Base-by-base conservation (phyloP, 2,797 vertebrate species). In the Botia almorhae region DNA sequence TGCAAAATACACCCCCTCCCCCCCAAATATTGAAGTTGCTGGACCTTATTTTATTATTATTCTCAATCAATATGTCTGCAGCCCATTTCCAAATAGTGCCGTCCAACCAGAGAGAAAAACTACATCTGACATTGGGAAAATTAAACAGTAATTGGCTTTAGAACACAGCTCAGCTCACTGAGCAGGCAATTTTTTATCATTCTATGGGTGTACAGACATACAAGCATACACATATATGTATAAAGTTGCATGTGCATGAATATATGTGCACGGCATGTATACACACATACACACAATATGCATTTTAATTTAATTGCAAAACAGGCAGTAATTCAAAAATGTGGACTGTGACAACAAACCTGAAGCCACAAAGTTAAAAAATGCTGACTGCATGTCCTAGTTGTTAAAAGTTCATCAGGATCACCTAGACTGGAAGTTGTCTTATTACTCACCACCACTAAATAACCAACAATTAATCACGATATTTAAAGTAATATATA, bases 91-190 rank as follows among this genome's bases (percentile, higher is more conserved):
- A 86, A 86, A 78, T 46, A 74, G 74, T 73, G 82, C 75, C 69
- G 77, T 81, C 46, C 21, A 14, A 82, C 71, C 78, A 89, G 89
- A 84, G 85, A 83, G 86, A 89, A 83, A 91, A 91, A 90, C 90
- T 85, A 90, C 89, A 87, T 89, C 89, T 90, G 90, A 90, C 86
- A 82, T 55, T 83, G 87, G 87, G 86, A 89, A 92, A 91, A 92
- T 93, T 87, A 92, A 92, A 90, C 85, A 87, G 85, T 87, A 85
- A 88, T 91, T 90, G 89, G 85, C 86, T 87, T 81, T 74, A 53
- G 56, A 89, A 87, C 78, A 82, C 79, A 85, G 85, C 85, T 89
- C 86, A 86, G 80, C 64, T 78, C 81, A 79, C 85, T 88, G 70
- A 76, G 85, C 85, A 88, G 87, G 89, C 86, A 91, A 84, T 85